Percentiles rank a stretch among this genome's conserved stretches.
Evolutionary conservation across 2,113 vertebrate species (phyloP).

Genomic region (Tragelaphus buxtoni): DNA sequence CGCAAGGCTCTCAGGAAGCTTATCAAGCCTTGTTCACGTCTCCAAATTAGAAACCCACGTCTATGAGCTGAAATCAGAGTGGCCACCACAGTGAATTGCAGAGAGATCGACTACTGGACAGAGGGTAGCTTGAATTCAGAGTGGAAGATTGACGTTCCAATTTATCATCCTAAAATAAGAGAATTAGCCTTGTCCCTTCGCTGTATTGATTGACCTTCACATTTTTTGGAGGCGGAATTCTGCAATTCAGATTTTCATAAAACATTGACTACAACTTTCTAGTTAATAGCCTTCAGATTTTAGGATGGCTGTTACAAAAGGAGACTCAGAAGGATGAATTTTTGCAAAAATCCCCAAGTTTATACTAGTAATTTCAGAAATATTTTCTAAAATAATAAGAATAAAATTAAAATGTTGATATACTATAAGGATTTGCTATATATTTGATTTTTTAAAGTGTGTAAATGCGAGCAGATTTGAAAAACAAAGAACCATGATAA

Average conservation of each 20-base stretch:
- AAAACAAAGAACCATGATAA: not conserved
- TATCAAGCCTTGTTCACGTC: not conserved
- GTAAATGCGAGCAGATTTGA: not conserved
- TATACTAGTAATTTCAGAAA: not conserved
- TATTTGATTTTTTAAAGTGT: not conserved
- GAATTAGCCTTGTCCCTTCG: not conserved
- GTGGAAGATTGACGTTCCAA: not conserved
- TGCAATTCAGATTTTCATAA: not conserved
- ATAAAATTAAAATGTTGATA: not conserved
- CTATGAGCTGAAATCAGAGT: not conserved
- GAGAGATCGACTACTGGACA: not conserved
- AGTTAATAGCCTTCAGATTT: not conserved
- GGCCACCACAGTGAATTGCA: not conserved
- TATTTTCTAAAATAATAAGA: not conserved
- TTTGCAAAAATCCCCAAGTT: not conserved
- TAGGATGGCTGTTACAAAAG: not conserved
- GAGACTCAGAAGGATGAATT: not conserved
- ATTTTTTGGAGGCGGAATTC: not conserved
- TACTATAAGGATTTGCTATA: not conserved
- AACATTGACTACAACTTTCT: not conserved
- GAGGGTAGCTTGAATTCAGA: not conserved
- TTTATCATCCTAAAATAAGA: not conserved
- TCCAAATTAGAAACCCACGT: not conserved
- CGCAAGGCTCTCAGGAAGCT: rapidly evolving
- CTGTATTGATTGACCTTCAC: not conserved